Conservation (phyloP, 1,140 invertebrate genomes). For the Trichonephila clavipes region DNA sequence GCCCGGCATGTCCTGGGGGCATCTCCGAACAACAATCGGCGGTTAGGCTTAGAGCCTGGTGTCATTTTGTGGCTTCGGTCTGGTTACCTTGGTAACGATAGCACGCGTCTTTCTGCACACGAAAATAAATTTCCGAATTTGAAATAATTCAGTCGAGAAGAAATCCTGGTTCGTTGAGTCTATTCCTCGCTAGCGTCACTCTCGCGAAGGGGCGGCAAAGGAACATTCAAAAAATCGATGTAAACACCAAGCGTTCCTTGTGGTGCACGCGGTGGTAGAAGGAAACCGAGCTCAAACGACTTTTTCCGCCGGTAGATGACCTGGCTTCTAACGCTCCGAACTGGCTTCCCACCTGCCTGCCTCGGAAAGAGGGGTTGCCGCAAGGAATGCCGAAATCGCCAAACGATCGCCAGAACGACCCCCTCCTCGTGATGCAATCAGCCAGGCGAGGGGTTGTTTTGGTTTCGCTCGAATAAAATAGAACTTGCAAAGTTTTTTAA, state of each 20-base stretch:
- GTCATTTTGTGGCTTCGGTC: constrained; percentile 37
- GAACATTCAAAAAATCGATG: constrained; percentile 37
- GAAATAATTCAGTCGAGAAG: neutral
- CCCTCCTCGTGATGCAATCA: neutral
- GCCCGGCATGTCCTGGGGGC: constrained; percentile 21
- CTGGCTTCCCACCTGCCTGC: constrained; percentile 70
- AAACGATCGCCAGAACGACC: constrained; percentile 41
- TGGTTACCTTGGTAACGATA: constrained; percentile 60
- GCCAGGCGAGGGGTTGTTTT: neutral
- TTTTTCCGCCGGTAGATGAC: constrained; percentile 65
- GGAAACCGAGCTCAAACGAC: constrained; percentile 9
- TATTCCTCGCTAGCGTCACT: neutral
- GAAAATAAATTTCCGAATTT: constrained; percentile 4
- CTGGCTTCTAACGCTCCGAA: constrained; percentile 25
- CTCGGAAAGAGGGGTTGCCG: constrained; percentile 21
- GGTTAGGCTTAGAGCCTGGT: constrained; percentile 43
- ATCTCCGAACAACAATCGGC: constrained; percentile 6
- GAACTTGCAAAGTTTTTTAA: neutral
- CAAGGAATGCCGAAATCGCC: constrained; percentile 42
- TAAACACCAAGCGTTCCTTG: constrained; percentile 14
- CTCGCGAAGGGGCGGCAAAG: neutral
- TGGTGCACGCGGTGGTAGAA: neutral
- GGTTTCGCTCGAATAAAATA: neutral
- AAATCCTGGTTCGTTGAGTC: neutral
- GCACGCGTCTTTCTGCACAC: constrained; percentile 3